Base-by-base conservation (phyloP, 1,140 invertebrate genomes). In the Dendroctonus valens region DNA sequence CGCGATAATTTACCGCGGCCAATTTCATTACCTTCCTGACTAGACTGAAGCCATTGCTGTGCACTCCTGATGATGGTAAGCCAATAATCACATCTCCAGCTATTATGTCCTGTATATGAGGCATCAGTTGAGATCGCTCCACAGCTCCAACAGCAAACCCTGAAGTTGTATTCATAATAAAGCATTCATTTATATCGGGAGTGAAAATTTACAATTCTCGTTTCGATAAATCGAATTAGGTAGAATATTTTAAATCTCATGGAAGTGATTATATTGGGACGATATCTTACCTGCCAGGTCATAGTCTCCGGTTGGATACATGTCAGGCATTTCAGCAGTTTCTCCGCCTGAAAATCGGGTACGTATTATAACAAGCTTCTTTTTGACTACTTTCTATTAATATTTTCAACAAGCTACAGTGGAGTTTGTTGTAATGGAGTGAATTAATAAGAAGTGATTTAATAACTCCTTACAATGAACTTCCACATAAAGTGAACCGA, bases 21-120 rank as follows among this genome's bases (percentile, higher is more conserved):
- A 87, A 83, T 75, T 89, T 86, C 70, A 97, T 83, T 12, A 98
- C 82, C 74, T 90, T 93, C 64, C 96, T 83, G 7, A 98, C 92
- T 12, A 99, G 76, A 82, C 95, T 97, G 80, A 94, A 99, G 0
- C 97, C 97, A 78, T 99, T 99, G 76, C 93, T 96, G 77, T 99
- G 97, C 14, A 98, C 82, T 40, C 95, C 96, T 73, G 85, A 91
- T 0, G 95, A 98, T 0, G 91, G 84, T 38, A 98, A 74, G 11
- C 91, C 96, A 71, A 98, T 91, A 7, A 98, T 81, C 62, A 90
- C 79, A 78, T 99, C 96, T 8, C 90, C 91, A 2, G 81, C 77
- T 77, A 83, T 72, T 64, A 98, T 91, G 11, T 88, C 84, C 37
- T 84, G 80, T 5, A 85, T 81, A 60, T 82, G 83, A 2, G 95